These are phyloP conservation scores for Todus mexicanus DNA, from an alignment of 2,797 vertebrate genomes.

Conservation along the genomic window DNA sequence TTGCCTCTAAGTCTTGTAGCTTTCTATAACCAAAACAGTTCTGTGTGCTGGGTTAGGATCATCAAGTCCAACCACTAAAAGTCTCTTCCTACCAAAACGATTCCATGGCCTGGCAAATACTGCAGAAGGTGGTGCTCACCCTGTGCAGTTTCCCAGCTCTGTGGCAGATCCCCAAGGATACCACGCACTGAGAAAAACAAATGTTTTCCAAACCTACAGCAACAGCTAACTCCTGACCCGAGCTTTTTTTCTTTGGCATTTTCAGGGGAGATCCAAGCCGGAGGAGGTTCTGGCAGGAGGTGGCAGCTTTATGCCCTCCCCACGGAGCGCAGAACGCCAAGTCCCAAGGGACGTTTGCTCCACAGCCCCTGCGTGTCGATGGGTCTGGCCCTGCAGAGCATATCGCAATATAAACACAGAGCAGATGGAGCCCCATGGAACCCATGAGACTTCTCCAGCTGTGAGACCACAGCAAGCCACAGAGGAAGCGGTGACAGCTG, in stretches of 20 bases:
- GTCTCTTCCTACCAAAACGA: not conserved
- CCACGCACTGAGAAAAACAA: not conserved
- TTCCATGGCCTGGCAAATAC: not conserved
- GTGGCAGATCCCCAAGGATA: not conserved
- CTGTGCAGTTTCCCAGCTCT: not conserved
- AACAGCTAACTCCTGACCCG: not conserved
- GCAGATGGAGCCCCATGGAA: not conserved
- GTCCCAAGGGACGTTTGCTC: not conserved
- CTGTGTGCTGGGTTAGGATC: not conserved
- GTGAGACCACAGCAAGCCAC: not conserved
- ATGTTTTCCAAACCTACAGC: not conserved
- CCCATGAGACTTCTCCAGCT: not conserved
- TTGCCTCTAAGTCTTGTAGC: not conserved
- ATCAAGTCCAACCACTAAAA: no score
- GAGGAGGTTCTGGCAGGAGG: not conserved
- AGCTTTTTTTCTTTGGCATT: not conserved
- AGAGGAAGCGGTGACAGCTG: not conserved
- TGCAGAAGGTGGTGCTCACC: not conserved
- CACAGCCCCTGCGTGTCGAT: not conserved
- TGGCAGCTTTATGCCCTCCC: not conserved
- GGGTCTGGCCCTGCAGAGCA: fast-evolving
- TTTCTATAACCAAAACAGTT: not conserved
- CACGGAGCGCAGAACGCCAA: fast-evolving
- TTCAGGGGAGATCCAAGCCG: not conserved
- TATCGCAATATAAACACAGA: not conserved